Evolutionary conservation across 1,140 invertebrate species (phyloP), one percentile per base, ranked within the genome.

Genomic region (Trichonephila clavata): DNA sequence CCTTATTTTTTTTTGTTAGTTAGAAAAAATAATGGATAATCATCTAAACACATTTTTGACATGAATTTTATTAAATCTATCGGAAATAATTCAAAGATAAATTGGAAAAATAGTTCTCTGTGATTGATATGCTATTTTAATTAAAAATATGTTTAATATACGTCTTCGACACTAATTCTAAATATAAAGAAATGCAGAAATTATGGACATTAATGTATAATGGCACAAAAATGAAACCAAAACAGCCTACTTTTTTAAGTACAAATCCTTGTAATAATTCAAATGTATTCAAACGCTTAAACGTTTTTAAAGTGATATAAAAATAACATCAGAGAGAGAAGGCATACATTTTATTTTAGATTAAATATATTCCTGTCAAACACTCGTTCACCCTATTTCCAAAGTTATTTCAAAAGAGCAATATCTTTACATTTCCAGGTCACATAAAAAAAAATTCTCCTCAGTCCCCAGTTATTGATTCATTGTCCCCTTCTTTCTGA

Each of bases 301-400:
- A 32, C 71, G 32, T 39, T 24, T 16, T 10, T 68, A 27, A 24
- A 68, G 14, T 21, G 32, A n/a, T 43, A 81, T 32, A 81, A 7
- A 18, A 32, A 10, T 13, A 68, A 65, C n/a, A 68, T n/a, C 13
- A 65, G 10, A 3, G 8, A n/a, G 21, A 13, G 65, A 3, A 77
- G 27, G 68, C 68, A 32, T 77, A 21, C 27, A 77, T 39, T 77
- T 50, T 50, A 50, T 50, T 50, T 77, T 39, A 77, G 14, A 77
- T 77, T 77, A 77, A 32, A 77, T 77, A 39, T 77, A 77, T 77
- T 77, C 71, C 71, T 77, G 71, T 77, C 71, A 77, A 77, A 77
- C 27, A 77, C 24, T 39, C 50, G 50, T 77, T 77, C 27, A 14
- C 24, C 71, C 27, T 39, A 32, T 77, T 77, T 18, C 71, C 18